Base-by-base conservation (phyloP, 1,140 invertebrate genomes). In the Coelopa frigida region DNA sequence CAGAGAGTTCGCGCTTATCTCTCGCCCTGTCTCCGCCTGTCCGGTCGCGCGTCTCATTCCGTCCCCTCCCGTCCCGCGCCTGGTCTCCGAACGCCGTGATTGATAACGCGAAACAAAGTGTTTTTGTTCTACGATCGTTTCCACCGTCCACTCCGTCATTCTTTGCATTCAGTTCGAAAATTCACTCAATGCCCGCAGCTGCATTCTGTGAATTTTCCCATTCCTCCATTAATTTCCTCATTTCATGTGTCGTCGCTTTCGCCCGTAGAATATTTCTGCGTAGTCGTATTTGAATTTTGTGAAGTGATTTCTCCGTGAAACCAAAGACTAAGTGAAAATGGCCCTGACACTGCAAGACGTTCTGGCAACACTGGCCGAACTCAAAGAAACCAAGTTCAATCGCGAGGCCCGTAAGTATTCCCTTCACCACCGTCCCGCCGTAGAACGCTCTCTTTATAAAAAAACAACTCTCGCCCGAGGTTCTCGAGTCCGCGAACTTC, bases 321-420 rank as follows among this genome's bases (percentile, higher is more conserved):
- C 32, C 50, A 42, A 51, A 37, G 15, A 52, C 29, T 48, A 35
- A 49, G 37, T 49, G 49, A 27, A 40, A 54, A 61, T 66, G 61
- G 61, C 57, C 44, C 54, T 67, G 57, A 60, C 61, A 59, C 54
- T 66, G 33, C 54, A 63, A 37, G 43, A 46, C 33, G 32, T 60
- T 14, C 45, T 61, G 44, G 55, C 57, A 49, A 50, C 59, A 23
- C 48, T 64, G 38, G 45, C 38, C 43, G 64, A 68, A 58, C 54
- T 64, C 15, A 56, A 56, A 51, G 60, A 63, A 38, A 48, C 63
- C 45, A 55, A 58, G 21, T 33, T 61, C 10, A 65, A 62, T 56
- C 56, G 59, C 26, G 59, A 68, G 39, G 53, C 61, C 50, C 61
- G 63, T 68, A 62, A 68, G 61, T 68, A 56, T 47, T 53, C 24